A percentile compares a stretch with the other conserved stretches of the same genome.
Conservation (phyloP, 1,140 invertebrate species). For the Dolichoris vasculosae region DNA sequence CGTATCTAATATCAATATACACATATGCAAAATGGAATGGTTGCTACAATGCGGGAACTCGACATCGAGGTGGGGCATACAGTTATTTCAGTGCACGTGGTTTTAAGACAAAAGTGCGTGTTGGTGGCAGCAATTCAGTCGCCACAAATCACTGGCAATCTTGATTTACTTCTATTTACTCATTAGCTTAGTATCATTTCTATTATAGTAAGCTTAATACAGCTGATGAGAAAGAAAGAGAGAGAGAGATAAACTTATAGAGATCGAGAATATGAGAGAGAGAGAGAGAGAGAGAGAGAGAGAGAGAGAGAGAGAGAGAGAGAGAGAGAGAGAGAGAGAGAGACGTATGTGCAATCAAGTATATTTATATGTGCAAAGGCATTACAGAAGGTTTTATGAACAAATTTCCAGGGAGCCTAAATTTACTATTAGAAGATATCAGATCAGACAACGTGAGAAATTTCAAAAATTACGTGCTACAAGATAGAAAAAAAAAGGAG, state of each 20-base stretch:
- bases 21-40: background rate
- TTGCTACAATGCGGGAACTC: background rate
- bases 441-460: too few relatives aligned
- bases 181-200: conserved; percentile 68
- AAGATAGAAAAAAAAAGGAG: conserved; percentile 43
- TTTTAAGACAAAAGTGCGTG: background rate
- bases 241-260: background rate
- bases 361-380: too few relatives aligned
- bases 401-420: too few relatives aligned
- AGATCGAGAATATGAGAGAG: too few relatives aligned
- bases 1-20: conserved; percentile 31
- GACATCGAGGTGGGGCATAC: background rate
- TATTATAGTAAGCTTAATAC: conserved; percentile 63
- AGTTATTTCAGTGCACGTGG: background rate
- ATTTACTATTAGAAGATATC: too few relatives aligned
- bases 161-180: conserved; percentile 71
- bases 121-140: conserved; percentile 44
- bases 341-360: too few relatives aligned
- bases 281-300: conserved; percentile 43
- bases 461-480: too few relatives aligned
- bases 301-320: conserved; percentile 16
- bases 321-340: conserved; percentile 42
- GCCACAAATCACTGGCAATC: conserved; percentile 70
- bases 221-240: conserved; percentile 38
- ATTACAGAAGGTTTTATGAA: too few relatives aligned